Evolutionary conservation across 1,140 invertebrate species (phyloP), one percentile per base, ranked within the genome.

Genomic region (Lordiphosa collinella): DNA sequence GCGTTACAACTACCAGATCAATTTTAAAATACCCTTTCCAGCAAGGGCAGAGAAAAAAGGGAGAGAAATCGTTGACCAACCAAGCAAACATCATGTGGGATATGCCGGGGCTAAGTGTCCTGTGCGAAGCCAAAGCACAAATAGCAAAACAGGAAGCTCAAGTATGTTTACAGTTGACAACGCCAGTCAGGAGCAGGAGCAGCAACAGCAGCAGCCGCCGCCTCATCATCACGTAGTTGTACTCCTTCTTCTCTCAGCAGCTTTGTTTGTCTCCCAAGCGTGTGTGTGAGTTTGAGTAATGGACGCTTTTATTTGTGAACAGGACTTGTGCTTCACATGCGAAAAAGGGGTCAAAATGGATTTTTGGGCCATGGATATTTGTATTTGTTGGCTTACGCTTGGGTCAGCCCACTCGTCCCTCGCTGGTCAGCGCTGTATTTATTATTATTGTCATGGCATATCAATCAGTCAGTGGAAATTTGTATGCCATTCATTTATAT

Each of bases 151-250:
- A 84, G 78, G 78, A 84, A 84, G 78, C 79, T 84, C 78, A 84
- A 84, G 78, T 84, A 84, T 84, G 78, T 84, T 84, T 84, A 84
- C 78, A 84, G 79, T 84, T 84, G 78, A 84, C 78, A 84, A 84
- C 72, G 78, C 62, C 78, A 84, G 78, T 76, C 64, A 55, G 59
- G 61, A 60, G 63, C 47, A 65, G 63, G 57, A 47, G 49, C 61
- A 31, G 25, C 13, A 4, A 10, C 47, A 49, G 14, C 32, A 25
- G 14, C n/a, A n/a, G n/a, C n/a, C n/a, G n/a, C 18, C 16, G 11
- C 18, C 22, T 29, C 22, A 25, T 44, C 41, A 44, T 22, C 41
- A 10, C 34, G 59, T 36, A 32, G 40, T 44, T 16, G 56, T 29
- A 11, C 37, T 35, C 46, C 11, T n/a, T 32, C 12, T 48, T 46